Evolutionary conservation across 2,113 vertebrate species (phyloP), one percentile per base, ranked within the genome.

Genomic region (Oncorhynchus nerka): DNA sequence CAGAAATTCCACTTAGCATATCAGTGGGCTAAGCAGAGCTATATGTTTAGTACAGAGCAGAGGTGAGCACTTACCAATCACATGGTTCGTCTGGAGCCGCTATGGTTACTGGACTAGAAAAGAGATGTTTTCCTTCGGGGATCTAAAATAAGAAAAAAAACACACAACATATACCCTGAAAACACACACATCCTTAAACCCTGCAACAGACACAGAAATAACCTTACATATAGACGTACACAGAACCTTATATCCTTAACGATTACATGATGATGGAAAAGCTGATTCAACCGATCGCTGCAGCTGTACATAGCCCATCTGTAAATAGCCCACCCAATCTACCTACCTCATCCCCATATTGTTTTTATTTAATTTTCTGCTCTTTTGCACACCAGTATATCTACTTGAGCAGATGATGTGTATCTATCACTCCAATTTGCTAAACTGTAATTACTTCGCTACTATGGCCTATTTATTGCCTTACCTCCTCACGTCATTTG

Each of bases 61-160:
- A 62, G 65, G 65, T 20, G 45, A 24, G 13, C 24, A 76, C 77
- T 84, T 62, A 83, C 83, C 75, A 48, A 79, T 76, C 70, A 75
- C 77, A 82, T 78, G 62, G 32, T 76, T 68, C 74, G 71, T 75
- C 73, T 73, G 65, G 69, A 28, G 15, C 67, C 39, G 30, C 69
- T 71, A 65, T 59, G 28, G 65, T 70, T 70, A 68, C 30, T 75
- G 70, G n/a, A 49, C 5, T 7, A 30, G 51, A 19, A 51, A 19
- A 45, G 0, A 45, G 2, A 11, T 1, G 7, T 4, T 61, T 55
- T 73, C 39, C 30, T 57, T 32, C 55, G n/a, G 20, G 30, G 24
- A 66, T 64, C 73, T 66, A 49, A 49, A 24, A 39, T 55, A 11
- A 74, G 13, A 28, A 28, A 48, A 49, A 26, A 49, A 7, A 28